Evolutionary conservation across 2,888 invertebrate genomes (phyloP), one percentile per base, ranked within the genome.

Genomic region (Hemaris fuciformis): DNA sequence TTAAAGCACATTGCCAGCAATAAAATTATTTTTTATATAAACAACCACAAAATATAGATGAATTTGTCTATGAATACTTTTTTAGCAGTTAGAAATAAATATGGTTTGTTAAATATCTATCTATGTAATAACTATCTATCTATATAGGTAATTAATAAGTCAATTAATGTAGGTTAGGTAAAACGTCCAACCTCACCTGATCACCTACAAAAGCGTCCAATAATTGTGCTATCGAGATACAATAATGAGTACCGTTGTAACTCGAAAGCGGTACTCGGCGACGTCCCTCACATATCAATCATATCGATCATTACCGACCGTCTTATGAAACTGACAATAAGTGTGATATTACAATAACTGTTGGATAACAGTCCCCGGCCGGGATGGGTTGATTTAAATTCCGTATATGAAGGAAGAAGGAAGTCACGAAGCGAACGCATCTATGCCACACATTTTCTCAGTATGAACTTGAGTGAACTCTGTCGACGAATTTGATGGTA

Each of bases 351-450:
- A 43, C 42, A 56, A 60, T 62, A 59, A 59, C 53, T 48, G 65
- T 66, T 62, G 23, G 34, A 18, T 57, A 42, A 62, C 46, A 60
- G 59, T 53, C 42, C 48, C 74, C 75, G 77, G 74, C 72, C 79
- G 83, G 87, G 88, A 88, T 87, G 83, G 86, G 86, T 82, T 86
- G 82, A 89, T 91, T 91, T 89, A 91, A 91, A 91, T 91, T 91
- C 91, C 84, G 90, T 83, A 89, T 88, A 88, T 89, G 91, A 86
- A 84, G 90, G 91, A 90, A 90, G 88, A 89, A 91, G 91, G 91
- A 91, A 91, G 91, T 91, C 90, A 88, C 88, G 89, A 80, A 79
- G 75, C 73, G 78, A 79, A 73, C 79, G 81, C 87, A 87, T 89
- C 86, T 90, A 88, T 89, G 88, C 84, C 86, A 90, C 88, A 89